A percentile compares a stretch with the other conserved stretches of the same genome.
phyloP scores from a whole-genome alignment of 2,888 invertebrate species.

The Drosophila birchii region DNA sequence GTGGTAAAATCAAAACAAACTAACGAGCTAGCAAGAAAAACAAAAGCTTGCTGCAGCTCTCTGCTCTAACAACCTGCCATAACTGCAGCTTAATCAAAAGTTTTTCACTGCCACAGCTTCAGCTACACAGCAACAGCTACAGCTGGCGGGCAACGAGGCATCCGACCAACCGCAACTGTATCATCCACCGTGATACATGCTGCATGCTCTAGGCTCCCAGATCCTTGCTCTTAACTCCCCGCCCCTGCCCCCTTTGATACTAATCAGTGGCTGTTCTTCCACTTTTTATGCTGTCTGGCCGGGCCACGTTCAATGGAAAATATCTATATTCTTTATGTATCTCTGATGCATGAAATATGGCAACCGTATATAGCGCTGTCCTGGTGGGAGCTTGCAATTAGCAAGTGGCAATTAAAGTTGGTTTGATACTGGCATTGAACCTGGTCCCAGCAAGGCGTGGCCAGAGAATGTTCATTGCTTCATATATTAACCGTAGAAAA shows the following conservation, averaged over 20 bases:
- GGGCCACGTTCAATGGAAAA: conserved; percentile 54
- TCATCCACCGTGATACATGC: conserved; percentile 35
- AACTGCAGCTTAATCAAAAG: conserved; percentile 84
- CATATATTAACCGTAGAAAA: conserved; percentile 37
- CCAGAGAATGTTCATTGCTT: conserved; percentile 38
- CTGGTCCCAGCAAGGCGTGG: conserved; percentile 8
- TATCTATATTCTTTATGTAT: conserved; percentile 50
- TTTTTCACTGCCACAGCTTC: conserved; percentile 68
- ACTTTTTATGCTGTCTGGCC: conserved; percentile 53
- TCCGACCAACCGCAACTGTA: conserved; percentile 53
- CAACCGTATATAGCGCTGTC: conserved; percentile 64
- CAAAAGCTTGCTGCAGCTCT: conserved; percentile 64
- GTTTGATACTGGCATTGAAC: conserved; percentile 55
- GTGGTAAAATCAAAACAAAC: conserved; percentile 51
- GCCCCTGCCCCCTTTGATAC: conserved; percentile 62
- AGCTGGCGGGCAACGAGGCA: conserved; percentile 66
- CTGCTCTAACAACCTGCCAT: conserved; percentile 73
- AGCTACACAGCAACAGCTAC: conserved; percentile 32
- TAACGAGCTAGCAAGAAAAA: conserved; percentile 77
- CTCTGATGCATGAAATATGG: conserved; percentile 75
- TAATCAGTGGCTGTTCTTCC: conserved; percentile 67
- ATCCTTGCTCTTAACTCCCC: conserved; percentile 3
- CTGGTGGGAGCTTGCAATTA: conserved; percentile 67
- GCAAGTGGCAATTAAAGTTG: conserved; percentile 77
- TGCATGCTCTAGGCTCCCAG: conserved; percentile 2